These are phyloP conservation scores for Sialis lutaria DNA, from an alignment of 2,888 invertebrate genomes.

Conservation along the genomic window DNA sequence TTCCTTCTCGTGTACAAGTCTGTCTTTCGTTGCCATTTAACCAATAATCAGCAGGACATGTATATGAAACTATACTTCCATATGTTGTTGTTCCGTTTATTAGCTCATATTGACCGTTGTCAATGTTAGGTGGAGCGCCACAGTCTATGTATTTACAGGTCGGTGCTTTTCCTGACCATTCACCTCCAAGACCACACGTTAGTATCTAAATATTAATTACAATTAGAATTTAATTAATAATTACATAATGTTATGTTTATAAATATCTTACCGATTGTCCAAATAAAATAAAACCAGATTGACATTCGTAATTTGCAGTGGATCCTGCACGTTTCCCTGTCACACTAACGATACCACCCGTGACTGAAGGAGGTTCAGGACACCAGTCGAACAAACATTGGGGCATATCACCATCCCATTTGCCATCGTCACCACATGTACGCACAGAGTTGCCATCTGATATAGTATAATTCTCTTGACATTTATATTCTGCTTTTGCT, in stretches of 20 bases:
- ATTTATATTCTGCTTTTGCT: slow-evolving; percentile 57
- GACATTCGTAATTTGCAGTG: slow-evolving; percentile 63
- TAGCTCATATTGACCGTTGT: slow-evolving; percentile 53
- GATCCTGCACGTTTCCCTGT: slow-evolving; percentile 65
- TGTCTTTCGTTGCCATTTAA: slow-evolving; percentile 50
- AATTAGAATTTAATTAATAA: not conserved
- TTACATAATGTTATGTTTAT: not conserved
- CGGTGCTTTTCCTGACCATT: slow-evolving; percentile 63
- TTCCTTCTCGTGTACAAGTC: slow-evolving; percentile 65
- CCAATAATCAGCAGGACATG: slow-evolving; percentile 71
- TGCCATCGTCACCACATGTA: slow-evolving; percentile 52
- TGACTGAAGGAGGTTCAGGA: slow-evolving; percentile 60
- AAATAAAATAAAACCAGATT: slow-evolving; percentile 67
- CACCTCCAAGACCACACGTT: slow-evolving; percentile 70
- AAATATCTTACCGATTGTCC: slow-evolving; percentile 51
- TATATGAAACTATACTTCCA: slow-evolving; percentile 60
- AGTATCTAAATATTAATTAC: slow-evolving; percentile 35
- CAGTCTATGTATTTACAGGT: slow-evolving; percentile 77
- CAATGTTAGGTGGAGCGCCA: slow-evolving; percentile 62
- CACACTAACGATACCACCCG: slow-evolving; percentile 54
- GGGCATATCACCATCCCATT: slow-evolving; percentile 64
- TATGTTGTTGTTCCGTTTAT: slow-evolving; percentile 69
- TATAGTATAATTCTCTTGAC: slow-evolving; percentile 65
- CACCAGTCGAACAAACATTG: slow-evolving; percentile 79
- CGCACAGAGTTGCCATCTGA: slow-evolving; percentile 56